phyloP scores from a whole-genome alignment of 1,140 invertebrate genomes.

The Drosophila eugracilis region DNA sequence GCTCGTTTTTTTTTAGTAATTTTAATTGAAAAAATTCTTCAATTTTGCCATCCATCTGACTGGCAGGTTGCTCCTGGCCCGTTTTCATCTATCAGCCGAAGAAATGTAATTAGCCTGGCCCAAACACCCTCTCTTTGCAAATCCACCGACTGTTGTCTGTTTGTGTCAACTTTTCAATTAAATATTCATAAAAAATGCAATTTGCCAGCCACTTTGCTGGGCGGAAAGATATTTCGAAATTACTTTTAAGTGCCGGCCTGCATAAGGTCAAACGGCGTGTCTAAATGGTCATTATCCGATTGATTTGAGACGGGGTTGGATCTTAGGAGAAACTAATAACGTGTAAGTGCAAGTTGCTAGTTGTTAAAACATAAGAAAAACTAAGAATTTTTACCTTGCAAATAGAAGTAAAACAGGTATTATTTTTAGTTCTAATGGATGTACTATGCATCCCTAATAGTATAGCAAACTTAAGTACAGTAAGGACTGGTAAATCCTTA shows the following conservation, averaged over 20 bases:
- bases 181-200: constrained; percentile 76
- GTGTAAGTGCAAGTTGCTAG: neutral
- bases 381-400: no score
- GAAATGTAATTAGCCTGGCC: constrained; percentile 72
- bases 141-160: constrained; percentile 38
- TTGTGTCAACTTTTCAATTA: constrained; percentile 79
- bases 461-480: neutral
- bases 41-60: constrained; percentile 77
- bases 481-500: constrained; percentile 46
- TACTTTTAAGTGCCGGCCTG: constrained; percentile 72
- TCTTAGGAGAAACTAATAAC: no score
- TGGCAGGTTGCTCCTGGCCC: constrained; percentile 16
- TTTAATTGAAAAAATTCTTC: constrained; percentile 83
- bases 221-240: constrained; percentile 69
- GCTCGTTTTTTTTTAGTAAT: constrained; percentile 58
- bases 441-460: constrained; percentile 5
- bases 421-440: no score
- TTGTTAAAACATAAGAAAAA: no score
- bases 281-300: constrained; percentile 59
- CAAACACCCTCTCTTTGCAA: neutral
- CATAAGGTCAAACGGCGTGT: constrained; percentile 55
- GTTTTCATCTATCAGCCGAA: constrained; percentile 50
- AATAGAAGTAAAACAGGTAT: no score
- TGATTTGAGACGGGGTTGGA: constrained; percentile 24
- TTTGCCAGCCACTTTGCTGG: constrained; percentile 57